phyloP scores from a whole-genome alignment of 53 echinoderm and acorn worm genomes.

The Patiria pectinifera region DNA sequence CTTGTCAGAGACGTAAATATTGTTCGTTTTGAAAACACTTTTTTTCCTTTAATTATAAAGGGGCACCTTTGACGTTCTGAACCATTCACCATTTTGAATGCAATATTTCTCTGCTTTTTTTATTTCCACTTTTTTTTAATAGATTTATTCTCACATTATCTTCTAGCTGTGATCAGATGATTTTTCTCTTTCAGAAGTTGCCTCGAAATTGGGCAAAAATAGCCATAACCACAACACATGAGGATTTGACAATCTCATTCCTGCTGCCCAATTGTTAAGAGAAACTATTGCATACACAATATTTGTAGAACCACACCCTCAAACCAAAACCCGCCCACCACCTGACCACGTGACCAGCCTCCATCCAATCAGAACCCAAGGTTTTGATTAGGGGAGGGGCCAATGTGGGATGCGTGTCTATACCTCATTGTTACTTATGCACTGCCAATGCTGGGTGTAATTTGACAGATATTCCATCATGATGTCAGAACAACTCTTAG shows the following conservation, averaged over 20 bases:
- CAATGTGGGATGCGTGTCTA: neutral
- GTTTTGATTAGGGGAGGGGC: neutral
- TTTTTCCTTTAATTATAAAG: too few species aligned
- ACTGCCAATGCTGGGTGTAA: slow-evolving; percentile 11
- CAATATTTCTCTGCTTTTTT: too few species aligned
- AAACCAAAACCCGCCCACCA: neutral
- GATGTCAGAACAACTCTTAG: neutral
- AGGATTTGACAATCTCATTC: too few species aligned
- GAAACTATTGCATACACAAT: slow-evolving; percentile 13
- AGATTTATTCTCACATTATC: too few species aligned
- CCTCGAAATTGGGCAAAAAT: neutral
- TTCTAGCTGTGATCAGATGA: too few species aligned
- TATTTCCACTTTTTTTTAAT: too few species aligned
- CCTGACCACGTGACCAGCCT: neutral
- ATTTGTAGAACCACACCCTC: neutral
- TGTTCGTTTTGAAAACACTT: too few species aligned
- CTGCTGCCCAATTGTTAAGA: neutral
- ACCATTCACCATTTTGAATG: too few species aligned
- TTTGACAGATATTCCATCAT: slow-evolving; percentile 16
- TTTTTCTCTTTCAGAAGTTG: too few species aligned
- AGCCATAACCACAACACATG: too few species aligned
- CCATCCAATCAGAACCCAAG: slow-evolving; percentile 4
- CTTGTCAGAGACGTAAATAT: too few species aligned
- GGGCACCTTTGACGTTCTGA: too few species aligned
- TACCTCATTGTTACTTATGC: neutral